A percentile compares a stretch with the other conserved stretches of the same genome.
Conservation (phyloP, 2,888 invertebrate genomes). For the Boloria euphrosyne region DNA sequence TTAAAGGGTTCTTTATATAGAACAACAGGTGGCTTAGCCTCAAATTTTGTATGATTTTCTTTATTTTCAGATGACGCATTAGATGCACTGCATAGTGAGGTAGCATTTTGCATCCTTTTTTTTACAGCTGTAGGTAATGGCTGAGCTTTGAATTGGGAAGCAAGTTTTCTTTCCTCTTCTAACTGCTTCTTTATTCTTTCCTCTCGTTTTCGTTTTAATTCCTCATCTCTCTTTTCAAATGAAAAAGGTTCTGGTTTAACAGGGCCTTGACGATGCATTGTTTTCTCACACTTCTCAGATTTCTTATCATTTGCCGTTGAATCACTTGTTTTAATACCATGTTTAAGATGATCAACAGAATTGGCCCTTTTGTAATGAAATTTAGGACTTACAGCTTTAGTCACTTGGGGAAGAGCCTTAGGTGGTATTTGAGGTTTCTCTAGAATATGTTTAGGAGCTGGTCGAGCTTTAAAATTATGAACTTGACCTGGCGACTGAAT, state of each 20-base stretch:
- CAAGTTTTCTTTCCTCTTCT: conserved; percentile 83
- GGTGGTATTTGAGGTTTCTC: conserved; percentile 68
- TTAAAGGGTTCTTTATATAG: conserved; percentile 85
- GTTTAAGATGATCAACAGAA: conserved; percentile 50
- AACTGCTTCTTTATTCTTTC: conserved; percentile 82
- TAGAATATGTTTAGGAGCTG: conserved; percentile 81
- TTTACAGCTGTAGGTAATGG: conserved; percentile 82
- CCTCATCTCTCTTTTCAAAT: conserved; percentile 85
- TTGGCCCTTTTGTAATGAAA: conserved; percentile 62
- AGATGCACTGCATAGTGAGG: conserved; percentile 55
- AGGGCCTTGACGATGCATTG: conserved; percentile 56
- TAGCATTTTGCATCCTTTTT: conserved; percentile 63
- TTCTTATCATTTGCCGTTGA: conserved; percentile 32
- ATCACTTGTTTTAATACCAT: conserved; percentile 41
- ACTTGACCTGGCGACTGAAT: conserved; percentile 49
- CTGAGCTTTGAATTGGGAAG: conserved; percentile 86
- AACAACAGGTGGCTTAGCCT: conserved; percentile 84
- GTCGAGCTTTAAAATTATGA: conserved; percentile 82
- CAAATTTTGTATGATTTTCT: conserved; percentile 78
- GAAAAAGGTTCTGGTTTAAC: conserved; percentile 83
- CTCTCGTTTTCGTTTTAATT: conserved; percentile 80
- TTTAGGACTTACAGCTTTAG: conserved; percentile 63
- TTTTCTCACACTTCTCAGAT: conserved; percentile 49
- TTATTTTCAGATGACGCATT: conserved; percentile 70
- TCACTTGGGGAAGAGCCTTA: conserved; percentile 55